Percentiles rank a stretch among this genome's conserved stretches.
Conservation (phyloP, 2,888 invertebrate species). For the Pyrochroa serraticornis region DNA sequence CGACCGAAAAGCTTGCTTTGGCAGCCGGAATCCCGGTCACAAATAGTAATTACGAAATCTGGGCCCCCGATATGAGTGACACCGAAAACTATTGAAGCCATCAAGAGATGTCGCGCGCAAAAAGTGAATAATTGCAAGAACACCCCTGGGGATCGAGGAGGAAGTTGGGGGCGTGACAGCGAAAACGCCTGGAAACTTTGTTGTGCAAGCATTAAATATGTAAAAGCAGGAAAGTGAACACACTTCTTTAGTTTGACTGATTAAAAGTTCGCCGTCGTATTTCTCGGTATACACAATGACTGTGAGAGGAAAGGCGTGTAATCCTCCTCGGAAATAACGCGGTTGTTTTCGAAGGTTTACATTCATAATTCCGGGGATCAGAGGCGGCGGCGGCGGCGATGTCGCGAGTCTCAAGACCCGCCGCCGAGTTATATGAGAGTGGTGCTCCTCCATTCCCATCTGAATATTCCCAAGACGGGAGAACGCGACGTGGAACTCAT, state of each 20-base stretch:
- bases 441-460: constrained; percentile 27
- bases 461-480: constrained; percentile 33
- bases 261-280: constrained; percentile 17
- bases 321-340: constrained; percentile 27
- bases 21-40: too few species aligned
- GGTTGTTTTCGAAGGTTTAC: constrained; percentile 31
- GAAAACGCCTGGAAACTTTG: background rate
- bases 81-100: too few species aligned
- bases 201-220: constrained; percentile 12
- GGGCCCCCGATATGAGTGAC: too few species aligned
- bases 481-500: constrained; percentile 20
- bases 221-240: constrained; percentile 8
- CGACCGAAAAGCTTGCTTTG: too few species aligned
- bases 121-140: too few species aligned
- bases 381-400: constrained; percentile 15
- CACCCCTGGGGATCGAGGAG: too few species aligned
- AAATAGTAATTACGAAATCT: too few species aligned
- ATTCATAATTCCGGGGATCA: constrained; percentile 36
- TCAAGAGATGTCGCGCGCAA: too few species aligned
- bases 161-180: too few species aligned
- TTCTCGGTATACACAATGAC: constrained; percentile 7
- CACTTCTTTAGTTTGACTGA: constrained; percentile 20
- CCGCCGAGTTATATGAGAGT: constrained; percentile 22
- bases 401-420: constrained; percentile 11
- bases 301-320: constrained; percentile 20